phyloP scores from a whole-genome alignment of 2,113 vertebrate species.

The Hippocampus mohnikei region DNA sequence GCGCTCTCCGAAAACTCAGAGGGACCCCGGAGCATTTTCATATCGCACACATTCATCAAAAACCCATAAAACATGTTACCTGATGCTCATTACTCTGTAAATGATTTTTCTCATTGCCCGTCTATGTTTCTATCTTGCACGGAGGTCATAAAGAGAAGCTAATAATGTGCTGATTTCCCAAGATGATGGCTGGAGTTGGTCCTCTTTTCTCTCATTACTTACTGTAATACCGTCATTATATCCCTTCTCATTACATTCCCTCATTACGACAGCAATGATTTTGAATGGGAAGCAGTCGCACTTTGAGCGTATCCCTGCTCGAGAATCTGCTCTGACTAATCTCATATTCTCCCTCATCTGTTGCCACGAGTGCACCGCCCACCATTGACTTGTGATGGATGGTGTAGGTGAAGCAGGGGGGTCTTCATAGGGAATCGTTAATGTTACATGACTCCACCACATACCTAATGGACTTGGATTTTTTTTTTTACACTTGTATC shows the following conservation, averaged over 20 bases:
- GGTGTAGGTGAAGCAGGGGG: conserved; percentile 22
- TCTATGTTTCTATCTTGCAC: conserved; percentile 52
- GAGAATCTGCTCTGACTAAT: conserved; percentile 54
- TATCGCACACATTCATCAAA: conserved; percentile 49
- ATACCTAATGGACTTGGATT: conserved; percentile 29
- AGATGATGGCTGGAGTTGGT: conserved; percentile 41
- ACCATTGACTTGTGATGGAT: conserved; percentile 51
- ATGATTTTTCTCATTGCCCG: conserved; percentile 51
- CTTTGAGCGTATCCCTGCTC: conserved; percentile 28
- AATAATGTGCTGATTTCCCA: conserved; percentile 65
- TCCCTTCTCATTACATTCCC: conserved; percentile 50
- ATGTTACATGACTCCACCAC: conserved; percentile 28
- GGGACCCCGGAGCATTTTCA: conserved; percentile 26
- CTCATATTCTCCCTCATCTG: conserved; percentile 46
- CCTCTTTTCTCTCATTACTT: conserved; percentile 61
- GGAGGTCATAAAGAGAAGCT: conserved; percentile 58
- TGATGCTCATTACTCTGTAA: conserved; percentile 54
- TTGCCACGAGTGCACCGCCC: conserved; percentile 40
- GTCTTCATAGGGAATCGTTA: conserved; percentile 41
- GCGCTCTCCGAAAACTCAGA: conserved; percentile 23
- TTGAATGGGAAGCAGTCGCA: conserved; percentile 38
- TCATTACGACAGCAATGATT: conserved; percentile 54
- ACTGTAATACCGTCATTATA: conserved; percentile 53
- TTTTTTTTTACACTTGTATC: conserved; percentile 11
- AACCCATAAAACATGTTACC: conserved; percentile 59